Evolutionary conservation across 2,113 vertebrate genomes (phyloP).

Genomic region (Kryptolebias marmoratus): DNA sequence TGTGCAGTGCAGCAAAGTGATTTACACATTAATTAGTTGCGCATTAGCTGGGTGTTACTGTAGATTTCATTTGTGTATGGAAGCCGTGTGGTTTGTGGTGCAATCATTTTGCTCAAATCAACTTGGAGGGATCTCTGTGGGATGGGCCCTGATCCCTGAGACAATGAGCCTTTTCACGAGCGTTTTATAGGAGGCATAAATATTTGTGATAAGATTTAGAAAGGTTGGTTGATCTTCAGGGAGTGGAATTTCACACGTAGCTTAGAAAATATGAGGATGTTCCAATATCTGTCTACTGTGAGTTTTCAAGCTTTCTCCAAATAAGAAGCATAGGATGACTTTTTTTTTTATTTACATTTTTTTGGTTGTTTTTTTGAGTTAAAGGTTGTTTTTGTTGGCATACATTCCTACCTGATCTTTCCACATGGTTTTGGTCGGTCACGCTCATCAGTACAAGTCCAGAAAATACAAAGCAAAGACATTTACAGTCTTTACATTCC

Average conservation of each 20-base stretch:
- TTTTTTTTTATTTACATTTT: background rate
- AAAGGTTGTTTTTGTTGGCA: slow-evolving; percentile 10
- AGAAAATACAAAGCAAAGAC: slow-evolving; percentile 7
- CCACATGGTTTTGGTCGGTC: slow-evolving; percentile 54
- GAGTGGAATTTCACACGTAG: slow-evolving; percentile 42
- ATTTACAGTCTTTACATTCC: slow-evolving; percentile 32
- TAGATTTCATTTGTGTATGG: slow-evolving; percentile 33
- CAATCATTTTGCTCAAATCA: slow-evolving; percentile 42
- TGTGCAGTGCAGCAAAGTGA: slow-evolving; percentile 14
- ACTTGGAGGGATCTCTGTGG: slow-evolving; percentile 27
- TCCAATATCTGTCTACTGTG: background rate
- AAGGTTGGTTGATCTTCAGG: slow-evolving; percentile 8
- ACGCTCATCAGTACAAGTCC: slow-evolving; percentile 23
- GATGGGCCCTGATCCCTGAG: slow-evolving; percentile 3
- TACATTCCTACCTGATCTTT: background rate
- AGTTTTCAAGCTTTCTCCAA: background rate
- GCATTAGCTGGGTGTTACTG: slow-evolving; percentile 14
- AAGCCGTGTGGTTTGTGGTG: slow-evolving; percentile 46
- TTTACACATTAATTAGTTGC: slow-evolving; percentile 9
- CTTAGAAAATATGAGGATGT: background rate
- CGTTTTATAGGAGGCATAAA: slow-evolving; percentile 9
- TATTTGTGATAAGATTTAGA: slow-evolving; percentile 40
- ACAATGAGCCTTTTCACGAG: slow-evolving; percentile 58
- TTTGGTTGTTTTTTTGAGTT: background rate
- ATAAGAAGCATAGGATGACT: no score